Evolutionary conservation across 2,113 vertebrate genomes (phyloP).

Genomic region (Daboia siamensis): DNA sequence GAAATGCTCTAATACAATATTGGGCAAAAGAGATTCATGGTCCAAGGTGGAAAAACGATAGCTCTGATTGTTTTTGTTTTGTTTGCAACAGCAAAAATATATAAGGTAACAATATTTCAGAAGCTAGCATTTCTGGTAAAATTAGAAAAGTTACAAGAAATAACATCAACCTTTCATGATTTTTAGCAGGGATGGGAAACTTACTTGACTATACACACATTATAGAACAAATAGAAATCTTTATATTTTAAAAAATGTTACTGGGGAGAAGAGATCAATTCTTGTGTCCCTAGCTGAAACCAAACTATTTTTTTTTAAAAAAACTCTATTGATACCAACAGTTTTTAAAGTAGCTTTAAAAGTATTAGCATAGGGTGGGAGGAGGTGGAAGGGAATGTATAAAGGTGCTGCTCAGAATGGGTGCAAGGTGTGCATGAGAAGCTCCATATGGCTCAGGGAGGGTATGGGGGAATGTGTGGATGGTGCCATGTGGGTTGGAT

Average conservation of each 20-base stretch:
- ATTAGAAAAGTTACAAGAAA: background rate
- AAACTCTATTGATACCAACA: background rate
- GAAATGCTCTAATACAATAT: constrained; percentile 46
- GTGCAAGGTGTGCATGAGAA: background rate
- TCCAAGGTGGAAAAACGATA: background rate
- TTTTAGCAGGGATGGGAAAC: background rate
- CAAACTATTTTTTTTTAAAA: background rate
- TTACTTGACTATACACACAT: background rate
- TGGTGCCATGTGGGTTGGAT: background rate
- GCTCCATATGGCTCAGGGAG: background rate
- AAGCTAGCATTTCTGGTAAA: background rate
- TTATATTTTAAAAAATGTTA: background rate
- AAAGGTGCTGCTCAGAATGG: background rate
- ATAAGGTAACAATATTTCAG: background rate
- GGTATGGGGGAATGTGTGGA: background rate
- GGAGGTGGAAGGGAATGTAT: background rate
- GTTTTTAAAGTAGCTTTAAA: background rate
- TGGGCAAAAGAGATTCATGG: constrained; percentile 45
- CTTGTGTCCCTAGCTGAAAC: background rate
- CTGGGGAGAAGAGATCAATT: background rate
- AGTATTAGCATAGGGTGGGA: too few species aligned
- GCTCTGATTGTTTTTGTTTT: constrained; percentile 22
- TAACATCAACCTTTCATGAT: background rate
- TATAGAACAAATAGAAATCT: background rate
- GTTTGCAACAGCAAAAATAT: background rate